Percentiles rank a stretch among this genome's conserved stretches.
phyloP scores from a whole-genome alignment of 2,888 invertebrate genomes.

The Sialis lutaria region DNA sequence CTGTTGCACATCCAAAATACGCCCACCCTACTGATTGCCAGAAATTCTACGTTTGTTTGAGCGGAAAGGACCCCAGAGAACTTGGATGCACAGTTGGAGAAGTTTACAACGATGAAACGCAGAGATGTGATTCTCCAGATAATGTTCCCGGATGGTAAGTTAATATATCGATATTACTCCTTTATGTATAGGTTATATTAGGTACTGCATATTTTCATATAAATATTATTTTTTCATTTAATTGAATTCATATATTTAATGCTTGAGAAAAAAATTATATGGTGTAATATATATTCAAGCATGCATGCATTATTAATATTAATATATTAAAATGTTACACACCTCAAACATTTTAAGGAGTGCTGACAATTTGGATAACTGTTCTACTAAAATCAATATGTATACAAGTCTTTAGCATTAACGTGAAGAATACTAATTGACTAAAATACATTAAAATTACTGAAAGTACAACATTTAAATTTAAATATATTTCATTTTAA shows the following conservation, averaged over 20 bases:
- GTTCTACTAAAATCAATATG: neutral
- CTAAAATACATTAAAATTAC: too few relatives aligned
- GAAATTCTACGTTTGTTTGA: constrained; percentile 80
- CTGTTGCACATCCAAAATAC: constrained; percentile 68
- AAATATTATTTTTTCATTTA: too few relatives aligned
- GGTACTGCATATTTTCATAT: too few relatives aligned
- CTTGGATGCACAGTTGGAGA: constrained; percentile 72
- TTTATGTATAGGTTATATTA: neutral
- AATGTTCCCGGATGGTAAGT: constrained; percentile 79
- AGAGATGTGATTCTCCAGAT: constrained; percentile 77
- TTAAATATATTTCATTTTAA: too few relatives aligned
- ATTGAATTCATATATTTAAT: too few relatives aligned
- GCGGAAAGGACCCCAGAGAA: constrained; percentile 72
- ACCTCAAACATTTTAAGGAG: neutral
- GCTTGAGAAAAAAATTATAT: too few relatives aligned
- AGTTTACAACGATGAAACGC: constrained; percentile 76
- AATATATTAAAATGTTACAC: too few relatives aligned
- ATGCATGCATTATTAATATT: too few relatives aligned
- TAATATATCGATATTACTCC: neutral
- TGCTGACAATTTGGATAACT: neutral
- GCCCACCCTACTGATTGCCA: constrained; percentile 78
- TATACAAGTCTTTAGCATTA: constrained; percentile 3
- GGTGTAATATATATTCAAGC: too few relatives aligned
- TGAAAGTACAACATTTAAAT: too few relatives aligned
- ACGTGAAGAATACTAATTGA: neutral